Conservation (phyloP, 2,113 vertebrate species). For the Stictonetta naevosa region DNA sequence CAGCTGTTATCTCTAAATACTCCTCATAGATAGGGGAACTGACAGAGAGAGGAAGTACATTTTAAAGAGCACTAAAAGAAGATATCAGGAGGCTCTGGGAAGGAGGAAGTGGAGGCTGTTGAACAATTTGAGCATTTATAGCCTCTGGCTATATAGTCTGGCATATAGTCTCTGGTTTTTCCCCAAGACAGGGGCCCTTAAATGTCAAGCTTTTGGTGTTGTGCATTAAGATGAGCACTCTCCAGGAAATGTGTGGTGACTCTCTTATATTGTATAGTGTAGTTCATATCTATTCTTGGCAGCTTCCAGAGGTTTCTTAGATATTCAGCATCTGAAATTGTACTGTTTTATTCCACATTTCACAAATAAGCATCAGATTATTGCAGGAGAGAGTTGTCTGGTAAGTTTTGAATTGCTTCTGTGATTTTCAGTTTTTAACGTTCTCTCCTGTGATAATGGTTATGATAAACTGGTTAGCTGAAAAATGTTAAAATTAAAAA, state of each 20-base stretch:
- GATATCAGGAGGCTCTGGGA: background rate
- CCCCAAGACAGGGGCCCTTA: background rate
- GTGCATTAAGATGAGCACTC: background rate
- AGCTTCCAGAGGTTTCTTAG: conserved; percentile 48
- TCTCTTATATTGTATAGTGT: background rate
- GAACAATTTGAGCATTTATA: background rate
- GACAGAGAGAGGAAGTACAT: background rate
- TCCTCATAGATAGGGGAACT: background rate
- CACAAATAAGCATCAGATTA: conserved; percentile 68
- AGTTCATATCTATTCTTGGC: conserved; percentile 21
- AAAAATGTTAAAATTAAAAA: conserved; percentile 71
- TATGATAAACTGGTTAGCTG: conserved; percentile 3
- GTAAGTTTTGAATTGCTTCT: conserved; percentile 65
- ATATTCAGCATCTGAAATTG: conserved; percentile 60
- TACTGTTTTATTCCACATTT: conserved; percentile 63
- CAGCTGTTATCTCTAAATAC: background rate
- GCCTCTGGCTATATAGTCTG: too few species aligned
- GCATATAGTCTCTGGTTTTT: background rate
- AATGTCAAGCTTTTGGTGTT: background rate
- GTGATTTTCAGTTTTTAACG: conserved; percentile 24
- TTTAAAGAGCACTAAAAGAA: background rate
- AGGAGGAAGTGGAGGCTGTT: background rate
- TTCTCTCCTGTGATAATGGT: background rate
- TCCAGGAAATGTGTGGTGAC: background rate
- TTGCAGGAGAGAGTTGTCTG: conserved; percentile 70